Conservation (phyloP, 2,888 invertebrate species). For the Tenthredo distinguenda region DNA sequence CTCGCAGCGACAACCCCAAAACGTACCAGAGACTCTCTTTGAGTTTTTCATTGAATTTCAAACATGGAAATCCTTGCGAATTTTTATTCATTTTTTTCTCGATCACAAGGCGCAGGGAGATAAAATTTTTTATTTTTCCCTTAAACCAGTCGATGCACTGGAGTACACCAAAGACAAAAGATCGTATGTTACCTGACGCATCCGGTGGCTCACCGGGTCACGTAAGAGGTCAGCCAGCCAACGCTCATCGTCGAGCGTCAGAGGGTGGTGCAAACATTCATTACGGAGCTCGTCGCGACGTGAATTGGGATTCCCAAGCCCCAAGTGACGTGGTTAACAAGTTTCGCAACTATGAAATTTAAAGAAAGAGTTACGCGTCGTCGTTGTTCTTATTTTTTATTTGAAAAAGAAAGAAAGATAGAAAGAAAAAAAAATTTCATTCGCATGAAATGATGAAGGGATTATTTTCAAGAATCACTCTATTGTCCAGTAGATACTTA, state of each 20-base stretch:
- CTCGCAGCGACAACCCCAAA: neutral
- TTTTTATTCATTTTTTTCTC: neutral
- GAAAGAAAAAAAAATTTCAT: neutral
- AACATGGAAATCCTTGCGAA: neutral
- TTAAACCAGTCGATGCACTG: slow-evolving; percentile 92
- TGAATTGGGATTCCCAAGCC: slow-evolving; percentile 87
- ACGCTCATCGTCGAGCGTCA: slow-evolving; percentile 86
- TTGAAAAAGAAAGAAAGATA: neutral
- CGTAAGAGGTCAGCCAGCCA: slow-evolving; percentile 80
- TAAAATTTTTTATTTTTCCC: neutral
- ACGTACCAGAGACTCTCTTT: neutral
- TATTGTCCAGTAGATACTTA: too few relatives aligned
- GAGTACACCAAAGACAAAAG: slow-evolving; percentile 94
- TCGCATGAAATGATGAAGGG: neutral
- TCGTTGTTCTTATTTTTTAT: too few relatives aligned
- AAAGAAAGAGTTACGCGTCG: neutral
- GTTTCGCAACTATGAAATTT: slow-evolving; percentile 88
- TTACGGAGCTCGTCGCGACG: slow-evolving; percentile 79
- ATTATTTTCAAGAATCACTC: neutral
- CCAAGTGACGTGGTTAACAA: slow-evolving; percentile 91
- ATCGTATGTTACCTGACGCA: slow-evolving; percentile 88
- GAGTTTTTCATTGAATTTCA: neutral
- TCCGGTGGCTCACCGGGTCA: slow-evolving; percentile 80
- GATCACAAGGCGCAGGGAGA: neutral
- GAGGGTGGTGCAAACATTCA: slow-evolving; percentile 93